These are phyloP conservation scores for Coryphaenoides rupestris DNA, from an alignment of 2,113 vertebrate species.

Conservation along the genomic window DNA sequence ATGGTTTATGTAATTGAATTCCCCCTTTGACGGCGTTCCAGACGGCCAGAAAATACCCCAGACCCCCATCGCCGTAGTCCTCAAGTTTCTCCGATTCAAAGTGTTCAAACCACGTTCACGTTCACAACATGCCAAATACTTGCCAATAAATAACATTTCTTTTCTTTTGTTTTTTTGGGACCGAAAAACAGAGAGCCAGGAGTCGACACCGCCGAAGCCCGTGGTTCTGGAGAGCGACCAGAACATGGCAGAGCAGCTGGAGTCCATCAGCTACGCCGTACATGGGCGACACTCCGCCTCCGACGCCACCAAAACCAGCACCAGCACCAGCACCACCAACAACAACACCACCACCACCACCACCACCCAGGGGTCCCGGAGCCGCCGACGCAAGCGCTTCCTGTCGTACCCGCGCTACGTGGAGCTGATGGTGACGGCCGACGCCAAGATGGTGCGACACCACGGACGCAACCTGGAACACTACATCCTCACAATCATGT, in stretches of 20 bases:
- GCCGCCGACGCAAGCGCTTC: slow-evolving; percentile 88
- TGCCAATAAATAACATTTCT: too few species aligned
- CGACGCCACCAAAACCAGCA: slow-evolving; percentile 52
- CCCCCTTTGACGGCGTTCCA: too few species aligned
- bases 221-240: slow-evolving; percentile 56
- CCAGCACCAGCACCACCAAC: slow-evolving; percentile 47
- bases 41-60: too few species aligned
- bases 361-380: slow-evolving; percentile 50
- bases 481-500: slow-evolving; percentile 95
- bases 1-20: too few species aligned
- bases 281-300: slow-evolving; percentile 46
- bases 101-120: too few species aligned
- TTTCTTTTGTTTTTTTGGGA: too few species aligned
- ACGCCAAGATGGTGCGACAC: slow-evolving; percentile 87
- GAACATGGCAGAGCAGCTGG: slow-evolving; percentile 68
- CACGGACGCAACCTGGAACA: slow-evolving; percentile 91
- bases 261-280: slow-evolving; percentile 58
- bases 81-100: too few species aligned
- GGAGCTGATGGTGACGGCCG: slow-evolving; percentile 95
- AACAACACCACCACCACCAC: slow-evolving; percentile 50
- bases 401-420: slow-evolving; percentile 96
- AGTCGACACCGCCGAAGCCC: slow-evolving; percentile 56
- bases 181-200: slow-evolving; percentile 68
- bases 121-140: too few species aligned
- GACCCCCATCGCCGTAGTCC: too few species aligned